A percentile compares a stretch with the other conserved stretches of the same genome.
Conservation (phyloP, 1,140 invertebrate species). For the Thaumatotibia leucotreta region DNA sequence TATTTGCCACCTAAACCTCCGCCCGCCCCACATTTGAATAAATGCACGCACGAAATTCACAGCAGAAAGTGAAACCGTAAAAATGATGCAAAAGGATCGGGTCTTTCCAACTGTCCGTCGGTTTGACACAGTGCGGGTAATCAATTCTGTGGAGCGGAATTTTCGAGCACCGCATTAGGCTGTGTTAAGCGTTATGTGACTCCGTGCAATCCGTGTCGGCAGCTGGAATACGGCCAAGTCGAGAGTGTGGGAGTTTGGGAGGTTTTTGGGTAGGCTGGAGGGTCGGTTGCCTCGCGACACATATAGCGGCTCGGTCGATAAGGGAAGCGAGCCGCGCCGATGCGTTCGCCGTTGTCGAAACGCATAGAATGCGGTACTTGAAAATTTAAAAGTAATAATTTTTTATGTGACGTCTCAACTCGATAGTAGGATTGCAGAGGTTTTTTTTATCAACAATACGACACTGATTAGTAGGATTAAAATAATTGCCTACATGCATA, state of each 20-base stretch:
- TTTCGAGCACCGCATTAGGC: background rate
- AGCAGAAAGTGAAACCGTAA: conserved; percentile 30
- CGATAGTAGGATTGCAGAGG: no score
- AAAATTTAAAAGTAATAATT: background rate
- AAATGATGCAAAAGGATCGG: conserved; percentile 26
- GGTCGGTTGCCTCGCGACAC: conserved; percentile 42
- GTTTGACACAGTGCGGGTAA: conserved; percentile 2
- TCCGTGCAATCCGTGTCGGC: conserved; percentile 33
- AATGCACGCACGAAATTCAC: conserved; percentile 26
- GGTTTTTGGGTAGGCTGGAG: conserved; percentile 22
- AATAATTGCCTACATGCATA: no score
- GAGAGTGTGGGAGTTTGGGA: conserved; percentile 4
- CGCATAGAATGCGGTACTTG: conserved; percentile 24
- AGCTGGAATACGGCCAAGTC: conserved; percentile 25
- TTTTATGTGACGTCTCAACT: background rate
- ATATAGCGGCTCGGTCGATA: conserved; percentile 61
- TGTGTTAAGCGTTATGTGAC: conserved; percentile 8
- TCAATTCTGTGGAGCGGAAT: conserved; percentile 1
- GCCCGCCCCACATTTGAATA: conserved; percentile 25
- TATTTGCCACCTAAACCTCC: conserved; percentile 11
- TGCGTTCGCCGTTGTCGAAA: conserved; percentile 35
- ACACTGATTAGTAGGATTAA: background rate
- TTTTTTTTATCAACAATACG: background rate
- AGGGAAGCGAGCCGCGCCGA: conserved; percentile 40
- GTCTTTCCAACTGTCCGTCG: background rate